Conservation (phyloP, 2,113 vertebrate species). For the Microcebus lehilahytsara region DNA sequence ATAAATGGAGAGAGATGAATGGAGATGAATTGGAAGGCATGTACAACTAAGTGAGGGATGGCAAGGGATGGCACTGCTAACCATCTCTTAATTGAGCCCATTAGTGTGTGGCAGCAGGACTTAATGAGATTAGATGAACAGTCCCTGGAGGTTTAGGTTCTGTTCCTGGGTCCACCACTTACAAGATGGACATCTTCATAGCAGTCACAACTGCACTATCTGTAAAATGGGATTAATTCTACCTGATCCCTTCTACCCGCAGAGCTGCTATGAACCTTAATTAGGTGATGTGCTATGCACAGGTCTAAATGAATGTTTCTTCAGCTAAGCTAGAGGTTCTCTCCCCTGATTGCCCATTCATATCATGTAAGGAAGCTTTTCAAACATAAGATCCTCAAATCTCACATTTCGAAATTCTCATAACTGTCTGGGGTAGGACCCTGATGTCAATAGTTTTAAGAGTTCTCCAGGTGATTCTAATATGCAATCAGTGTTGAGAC, state of each 20-base stretch:
- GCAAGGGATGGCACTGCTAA: rapidly evolving
- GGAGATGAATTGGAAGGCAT: background rate
- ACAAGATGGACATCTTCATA: background rate
- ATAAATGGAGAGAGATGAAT: conserved; percentile 1
- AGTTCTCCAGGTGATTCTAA: background rate
- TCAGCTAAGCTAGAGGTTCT: background rate
- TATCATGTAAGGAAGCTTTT: background rate
- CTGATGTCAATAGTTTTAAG: background rate
- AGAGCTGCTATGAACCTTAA: background rate
- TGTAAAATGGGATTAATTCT: background rate
- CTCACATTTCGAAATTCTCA: background rate
- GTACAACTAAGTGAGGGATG: rapidly evolving
- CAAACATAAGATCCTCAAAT: background rate
- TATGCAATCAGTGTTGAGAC: background rate
- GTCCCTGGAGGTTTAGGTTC: background rate
- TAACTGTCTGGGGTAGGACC: background rate
- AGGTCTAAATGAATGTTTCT: background rate
- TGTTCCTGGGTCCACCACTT: background rate
- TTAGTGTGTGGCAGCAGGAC: background rate
- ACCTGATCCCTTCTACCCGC: background rate
- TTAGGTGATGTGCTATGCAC: background rate
- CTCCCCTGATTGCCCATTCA: background rate
- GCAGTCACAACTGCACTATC: background rate
- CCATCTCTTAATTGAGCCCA: background rate
- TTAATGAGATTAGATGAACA: background rate